Base-by-base conservation (phyloP, 2,797 vertebrate species). In the Falco peregrinus region DNA sequence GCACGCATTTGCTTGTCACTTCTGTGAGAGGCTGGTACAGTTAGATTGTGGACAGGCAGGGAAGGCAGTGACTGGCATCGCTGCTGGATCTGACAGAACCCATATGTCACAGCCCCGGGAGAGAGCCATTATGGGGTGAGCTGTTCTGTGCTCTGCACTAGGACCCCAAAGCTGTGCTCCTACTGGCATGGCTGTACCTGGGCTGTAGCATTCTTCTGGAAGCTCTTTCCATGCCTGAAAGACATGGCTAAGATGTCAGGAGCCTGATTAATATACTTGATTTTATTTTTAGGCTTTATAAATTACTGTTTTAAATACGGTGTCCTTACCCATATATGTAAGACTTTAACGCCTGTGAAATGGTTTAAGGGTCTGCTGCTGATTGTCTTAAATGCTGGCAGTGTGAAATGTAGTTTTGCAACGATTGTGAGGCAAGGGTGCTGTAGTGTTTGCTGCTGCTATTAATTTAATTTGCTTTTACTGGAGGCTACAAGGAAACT, bases 51-150 rank as follows among this genome's bases (percentile, higher is more conserved):
- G 61, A 5, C 39, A 20, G 19, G n/a, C 28, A 16, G 13, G 39
- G 8, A 48, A 47, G 22, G 29, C 48, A 45, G 45, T 8, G 45
- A 33, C 1, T 31, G 47, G 17, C 1, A 1, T 11, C 33, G 26
- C 60, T 43, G 33, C 61, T 41, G 47, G 21, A 25, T 54, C 60
- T 45, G 43, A 33, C 19, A n/a, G 33, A 73, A 8, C 31, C 22
- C 6, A 0, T 19, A 9, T 0, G 1, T n/a, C 17, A 41, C 14
- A 54, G 78, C 48, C 48, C 31, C 33, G 31, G 17, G 37, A 33
- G 33, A 50, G 9, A 25, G 16, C 24, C 10, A 2, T 84, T 50
- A 9, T 20, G 37, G 51, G 48, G 8, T 47, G 45, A 78, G 11
- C 45, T 50, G 25, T 11, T 16, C 8, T 33, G 21, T 50, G 57